Percentiles rank a stretch among this genome's conserved stretches.
Conservation (phyloP, 2,113 vertebrate species). For the Cygnus buccinator region DNA sequence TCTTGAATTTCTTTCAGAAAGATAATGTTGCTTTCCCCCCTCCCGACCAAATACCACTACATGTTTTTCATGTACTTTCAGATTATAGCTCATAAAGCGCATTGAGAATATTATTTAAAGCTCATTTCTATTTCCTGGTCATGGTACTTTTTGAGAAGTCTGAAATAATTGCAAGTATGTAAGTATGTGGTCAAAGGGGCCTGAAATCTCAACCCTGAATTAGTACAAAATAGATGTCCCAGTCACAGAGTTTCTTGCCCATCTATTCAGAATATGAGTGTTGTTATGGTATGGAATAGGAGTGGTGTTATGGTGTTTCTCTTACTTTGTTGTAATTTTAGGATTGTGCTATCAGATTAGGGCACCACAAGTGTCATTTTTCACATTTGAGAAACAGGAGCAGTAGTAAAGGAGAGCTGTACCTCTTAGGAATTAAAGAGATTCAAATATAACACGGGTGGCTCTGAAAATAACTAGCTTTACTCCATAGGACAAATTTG, state of each 20-base stretch:
- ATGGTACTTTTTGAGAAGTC: not conserved
- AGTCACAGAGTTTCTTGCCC: not conserved
- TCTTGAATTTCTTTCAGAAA: not conserved
- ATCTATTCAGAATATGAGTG: not conserved
- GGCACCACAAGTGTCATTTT: not conserved
- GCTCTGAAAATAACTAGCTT: conserved; percentile 27
- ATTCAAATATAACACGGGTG: not conserved
- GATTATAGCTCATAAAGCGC: not conserved
- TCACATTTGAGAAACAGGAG: not conserved
- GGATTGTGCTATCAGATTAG: not conserved
- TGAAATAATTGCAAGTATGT: not conserved
- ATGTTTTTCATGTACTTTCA: not conserved
- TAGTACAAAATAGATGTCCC: not conserved
- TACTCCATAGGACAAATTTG: not conserved
- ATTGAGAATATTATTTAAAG: not conserved
- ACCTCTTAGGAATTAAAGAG: not conserved
- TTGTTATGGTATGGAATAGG: not conserved
- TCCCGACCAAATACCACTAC: not conserved
- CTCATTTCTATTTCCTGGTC: not conserved
- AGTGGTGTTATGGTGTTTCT: not conserved
- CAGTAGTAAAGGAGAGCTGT: not conserved
- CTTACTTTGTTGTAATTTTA: not conserved
- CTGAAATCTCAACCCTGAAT: not conserved
- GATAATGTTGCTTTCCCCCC: too few species aligned
- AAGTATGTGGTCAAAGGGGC: not conserved